Conservation (phyloP, 37 sponge, comb jelly and placozoan species). For the Chondrosia reniformis region DNA sequence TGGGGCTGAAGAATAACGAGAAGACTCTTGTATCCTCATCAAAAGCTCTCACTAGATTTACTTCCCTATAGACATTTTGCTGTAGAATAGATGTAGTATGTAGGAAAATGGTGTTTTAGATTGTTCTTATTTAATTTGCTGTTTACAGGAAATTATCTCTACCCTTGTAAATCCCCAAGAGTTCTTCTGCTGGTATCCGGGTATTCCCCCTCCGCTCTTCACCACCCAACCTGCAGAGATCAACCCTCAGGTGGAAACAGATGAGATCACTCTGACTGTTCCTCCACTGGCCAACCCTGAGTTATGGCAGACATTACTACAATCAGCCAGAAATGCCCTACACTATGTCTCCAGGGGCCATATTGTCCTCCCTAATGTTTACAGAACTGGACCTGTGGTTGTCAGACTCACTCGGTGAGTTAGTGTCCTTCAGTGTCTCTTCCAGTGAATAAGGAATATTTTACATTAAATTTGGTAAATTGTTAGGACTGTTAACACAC, state of each 20-base stretch:
- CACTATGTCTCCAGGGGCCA: too few relatives aligned
- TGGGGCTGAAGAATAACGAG: too few relatives aligned
- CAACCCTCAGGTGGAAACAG: neutral
- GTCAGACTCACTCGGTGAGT: too few relatives aligned
- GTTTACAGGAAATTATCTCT: neutral
- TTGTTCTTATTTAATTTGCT: neutral
- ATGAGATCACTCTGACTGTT: neutral
- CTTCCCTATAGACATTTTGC: too few relatives aligned
- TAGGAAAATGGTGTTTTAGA: neutral
- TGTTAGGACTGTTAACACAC: too few relatives aligned
- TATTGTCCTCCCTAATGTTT: neutral
- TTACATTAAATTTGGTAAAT: too few relatives aligned
- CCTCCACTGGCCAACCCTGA: neutral
- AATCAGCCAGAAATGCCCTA: too few relatives aligned
- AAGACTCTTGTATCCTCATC: too few relatives aligned
- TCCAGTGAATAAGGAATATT: too few relatives aligned
- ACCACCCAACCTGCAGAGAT: neutral
- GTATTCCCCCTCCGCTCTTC: neutral
- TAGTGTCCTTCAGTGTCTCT: too few relatives aligned
- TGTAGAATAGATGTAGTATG: too few relatives aligned
- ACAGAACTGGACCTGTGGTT: neutral
- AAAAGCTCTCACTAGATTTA: too few relatives aligned
- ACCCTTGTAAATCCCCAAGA: neutral
- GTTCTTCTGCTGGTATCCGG: conserved; percentile 17
- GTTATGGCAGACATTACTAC: neutral